Base-by-base conservation (phyloP, 2,888 invertebrate species). In the Watsonalla cultraria region DNA sequence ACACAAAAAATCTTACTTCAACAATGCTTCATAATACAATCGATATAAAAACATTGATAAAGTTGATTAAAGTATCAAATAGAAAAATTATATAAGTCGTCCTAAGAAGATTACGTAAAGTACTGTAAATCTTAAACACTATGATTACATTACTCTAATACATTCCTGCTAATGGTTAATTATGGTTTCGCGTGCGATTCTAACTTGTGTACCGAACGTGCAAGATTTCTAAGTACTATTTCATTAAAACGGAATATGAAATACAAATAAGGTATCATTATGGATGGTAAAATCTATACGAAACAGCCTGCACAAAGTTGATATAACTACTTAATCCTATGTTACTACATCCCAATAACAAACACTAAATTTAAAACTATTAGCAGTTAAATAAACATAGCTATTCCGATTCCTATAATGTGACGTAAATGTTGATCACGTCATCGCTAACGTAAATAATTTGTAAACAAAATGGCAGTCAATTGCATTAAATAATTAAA, bases 41-140 rank as follows among this genome's bases (percentile, higher is more conserved):
- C 61, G 68, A 71, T 82, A 84, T 72, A 82, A 87, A 86, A 80
- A 87, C 87, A 89, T 82, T 81, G 78, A 62, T 72, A 76, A 82
- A 85, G 80, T 68, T 58, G 73, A 74, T 80, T 76, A 67, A 77
- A 78, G 80, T 82, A 82, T 82, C 72, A 78, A 83, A 84, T 84
- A 85, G 80, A 89, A 86, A 89, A 84, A 83, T 77, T 49, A 72
- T 76, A 82, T 82, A 78, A 72, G 78, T 81, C 71, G 74, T 76
- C 80, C 84, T 80, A 80, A 76, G 72, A 80, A 81, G 74, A 64
- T 76, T 77, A 82, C 76, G 68, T 75, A 74, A 79, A 80, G 73
- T 79, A 76, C 74, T 74, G 80, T 82, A 86, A 74, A 65, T 64
- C 80, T 83, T 82, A 82, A 58, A 60, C 75, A 82, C 80, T 70